Conservation (phyloP, 2,888 invertebrate species). For the Dryomyza anilis region DNA sequence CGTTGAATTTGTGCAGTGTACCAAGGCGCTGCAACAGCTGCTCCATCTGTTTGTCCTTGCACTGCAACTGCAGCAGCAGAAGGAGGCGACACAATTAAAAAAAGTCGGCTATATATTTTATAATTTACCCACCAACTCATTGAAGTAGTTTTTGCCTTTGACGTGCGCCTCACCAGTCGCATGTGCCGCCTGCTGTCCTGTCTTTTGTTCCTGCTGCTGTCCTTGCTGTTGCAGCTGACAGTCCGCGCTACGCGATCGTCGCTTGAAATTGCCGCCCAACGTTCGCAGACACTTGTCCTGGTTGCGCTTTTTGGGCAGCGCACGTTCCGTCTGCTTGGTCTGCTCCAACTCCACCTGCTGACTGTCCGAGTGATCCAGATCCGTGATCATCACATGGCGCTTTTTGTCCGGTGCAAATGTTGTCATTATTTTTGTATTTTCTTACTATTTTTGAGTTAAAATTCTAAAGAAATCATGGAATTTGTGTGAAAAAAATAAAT, state of each 20-base stretch:
- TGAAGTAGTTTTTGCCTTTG: constrained; percentile 45
- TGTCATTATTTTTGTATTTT: constrained; percentile 34
- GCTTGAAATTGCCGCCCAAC: constrained; percentile 52
- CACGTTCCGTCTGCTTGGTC: neutral
- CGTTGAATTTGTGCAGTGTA: constrained; percentile 67
- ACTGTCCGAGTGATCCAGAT: constrained; percentile 51
- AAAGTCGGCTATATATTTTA: neutral
- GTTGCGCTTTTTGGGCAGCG: constrained; percentile 33
- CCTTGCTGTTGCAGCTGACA: constrained; percentile 35
- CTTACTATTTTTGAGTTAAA: constrained; percentile 19
- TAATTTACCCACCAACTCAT: constrained; percentile 48
- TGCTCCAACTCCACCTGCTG: neutral
- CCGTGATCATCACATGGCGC: constrained; percentile 48
- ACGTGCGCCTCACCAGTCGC: too few species aligned
- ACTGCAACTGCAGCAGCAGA: constrained; percentile 62
- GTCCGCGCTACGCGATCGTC: constrained; percentile 54
- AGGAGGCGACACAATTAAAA: neutral
- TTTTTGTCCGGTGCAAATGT: constrained; percentile 8
- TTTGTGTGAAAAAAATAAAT: too few species aligned
- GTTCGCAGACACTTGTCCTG: constrained; percentile 43
- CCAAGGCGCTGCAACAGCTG: constrained; percentile 69
- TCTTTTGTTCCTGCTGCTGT: constrained; percentile 7
- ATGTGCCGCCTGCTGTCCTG: too few species aligned
- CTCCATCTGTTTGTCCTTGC: constrained; percentile 67
- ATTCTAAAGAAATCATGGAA: neutral